Evolutionary conservation across 2,113 vertebrate genomes (phyloP), one percentile per base, ranked within the genome.

Genomic region (Xiphorhynchus elegans): DNA sequence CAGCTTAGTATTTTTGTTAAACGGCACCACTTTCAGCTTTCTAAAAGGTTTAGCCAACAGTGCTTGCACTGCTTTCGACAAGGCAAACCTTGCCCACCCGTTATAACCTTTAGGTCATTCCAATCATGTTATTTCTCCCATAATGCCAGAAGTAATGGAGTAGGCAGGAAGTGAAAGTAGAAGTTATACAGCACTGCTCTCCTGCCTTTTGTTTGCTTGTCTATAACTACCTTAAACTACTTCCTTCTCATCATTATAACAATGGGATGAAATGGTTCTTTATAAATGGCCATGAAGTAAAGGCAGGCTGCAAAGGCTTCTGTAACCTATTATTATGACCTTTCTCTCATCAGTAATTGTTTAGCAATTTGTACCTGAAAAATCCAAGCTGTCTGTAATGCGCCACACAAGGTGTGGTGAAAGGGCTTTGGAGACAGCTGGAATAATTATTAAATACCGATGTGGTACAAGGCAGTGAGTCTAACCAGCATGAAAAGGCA

Each of bases 261-360:
- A 98, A 98, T 97, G 96, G 97, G 94, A 97, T 97, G 96, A 97
- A 98, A 97, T 97, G 97, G 96, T 96, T 97, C 96, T 91, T 95
- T 97, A 97, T 97, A 98, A 98, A 97, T 97, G 95, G 97, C 97
- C 97, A 97, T 96, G 97, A 98, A 98, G 97, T 96, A 97, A 96
- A 98, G 96, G 95, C 95, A 95, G 96, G 89, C 96, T 96, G 96
- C 96, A 97, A 97, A 96, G 97, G 94, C 96, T 97, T 96, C 93
- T 95, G 87, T 97, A 98, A 97, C 98, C 98, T 98, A 95, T 98
- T 98, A 98, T 98, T 98, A 98, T 97, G 97, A 98, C 98, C 96
- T 98, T 98, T 97, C 94, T 98, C 96, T 98, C 97, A 96, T 97
- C 95, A 95, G 97, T 98, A 98, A 98, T 98, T 98, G 97, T 98